Evolutionary conservation across 1,140 invertebrate species (phyloP).

Genomic region (Gryllus bimaculatus): DNA sequence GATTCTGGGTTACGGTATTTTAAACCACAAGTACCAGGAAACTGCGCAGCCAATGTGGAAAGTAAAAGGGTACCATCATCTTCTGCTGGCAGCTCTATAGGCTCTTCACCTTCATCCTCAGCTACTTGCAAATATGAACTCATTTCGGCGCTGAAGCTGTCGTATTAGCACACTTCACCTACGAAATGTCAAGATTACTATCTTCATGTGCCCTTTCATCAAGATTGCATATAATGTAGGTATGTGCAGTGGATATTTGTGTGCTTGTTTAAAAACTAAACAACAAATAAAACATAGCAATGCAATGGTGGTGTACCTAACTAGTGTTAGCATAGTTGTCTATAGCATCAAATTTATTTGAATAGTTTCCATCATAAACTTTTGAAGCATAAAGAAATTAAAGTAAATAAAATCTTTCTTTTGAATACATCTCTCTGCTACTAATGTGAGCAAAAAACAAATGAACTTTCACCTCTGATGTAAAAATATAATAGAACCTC

Average conservation of each 20-base stretch:
- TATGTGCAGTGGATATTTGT: neutral
- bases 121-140: slow-evolving; percentile 54
- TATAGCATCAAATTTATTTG: no score
- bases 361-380: no score
- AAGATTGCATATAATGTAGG: neutral
- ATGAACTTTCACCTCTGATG: neutral
- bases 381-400: no score
- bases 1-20: slow-evolving; percentile 87
- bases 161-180: neutral
- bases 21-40: slow-evolving; percentile 85
- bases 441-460: neutral
- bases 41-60: slow-evolving; percentile 82
- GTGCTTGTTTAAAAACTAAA: neutral
- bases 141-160: slow-evolving; percentile 21
- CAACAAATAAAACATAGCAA: neutral
- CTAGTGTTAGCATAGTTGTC: no score
- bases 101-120: slow-evolving; percentile 85
- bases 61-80: slow-evolving; percentile 78
- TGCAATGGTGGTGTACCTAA: no score
- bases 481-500: neutral
- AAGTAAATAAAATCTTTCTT: no score
- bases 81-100: slow-evolving; percentile 87
- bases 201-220: neutral
- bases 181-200: slow-evolving; percentile 1
- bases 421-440: no score